Evolutionary conservation across 23 tunicate species (phyloP).

Genomic region (Diplosoma virens): DNA sequence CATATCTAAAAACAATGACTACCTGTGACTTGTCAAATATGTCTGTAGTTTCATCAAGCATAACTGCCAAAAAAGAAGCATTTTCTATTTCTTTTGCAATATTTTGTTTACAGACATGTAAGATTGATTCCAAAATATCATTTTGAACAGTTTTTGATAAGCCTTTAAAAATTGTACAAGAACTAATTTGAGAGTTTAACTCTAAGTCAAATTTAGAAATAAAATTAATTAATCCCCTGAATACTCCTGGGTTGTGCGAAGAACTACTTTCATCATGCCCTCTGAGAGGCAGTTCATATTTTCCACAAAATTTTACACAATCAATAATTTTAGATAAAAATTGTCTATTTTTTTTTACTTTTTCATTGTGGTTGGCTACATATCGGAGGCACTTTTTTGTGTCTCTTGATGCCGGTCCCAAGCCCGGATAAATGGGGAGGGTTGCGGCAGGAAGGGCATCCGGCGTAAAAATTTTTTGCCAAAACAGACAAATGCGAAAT

Average conservation of each 20-base stretch:
- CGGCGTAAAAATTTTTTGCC: too few relatives aligned
- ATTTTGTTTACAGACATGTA: not conserved
- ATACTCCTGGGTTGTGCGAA: slow-evolving; percentile 12
- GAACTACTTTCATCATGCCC: slow-evolving; percentile 19
- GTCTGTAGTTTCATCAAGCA: slow-evolving; percentile 41
- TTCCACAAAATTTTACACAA: slow-evolving; percentile 16
- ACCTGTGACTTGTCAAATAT: slow-evolving; percentile 15
- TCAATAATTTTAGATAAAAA: slow-evolving; percentile 25
- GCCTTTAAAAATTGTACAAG: slow-evolving; percentile 2
- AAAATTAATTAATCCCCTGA: slow-evolving; percentile 11
- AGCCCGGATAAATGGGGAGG: too few relatives aligned
- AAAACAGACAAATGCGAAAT: too few relatives aligned
- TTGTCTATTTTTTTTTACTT: slow-evolving; percentile 10
- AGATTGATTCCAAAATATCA: slow-evolving; percentile 8
- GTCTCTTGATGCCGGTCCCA: too few relatives aligned
- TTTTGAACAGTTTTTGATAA: slow-evolving; percentile 4
- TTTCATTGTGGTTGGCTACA: not conserved
- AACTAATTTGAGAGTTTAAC: not conserved
- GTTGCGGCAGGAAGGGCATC: too few relatives aligned
- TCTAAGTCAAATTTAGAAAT: slow-evolving; percentile 7
- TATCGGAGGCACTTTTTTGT: too few relatives aligned
- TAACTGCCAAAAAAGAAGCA: slow-evolving; percentile 2
- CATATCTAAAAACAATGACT: slow-evolving; percentile 13
- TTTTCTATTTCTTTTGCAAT: not conserved
- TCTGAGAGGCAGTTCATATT: slow-evolving; percentile 19